Percentiles rank a stretch among this genome's conserved stretches.
Conservation (phyloP, 1,140 invertebrate genomes). For the Lepeophtheirus salmonis region DNA sequence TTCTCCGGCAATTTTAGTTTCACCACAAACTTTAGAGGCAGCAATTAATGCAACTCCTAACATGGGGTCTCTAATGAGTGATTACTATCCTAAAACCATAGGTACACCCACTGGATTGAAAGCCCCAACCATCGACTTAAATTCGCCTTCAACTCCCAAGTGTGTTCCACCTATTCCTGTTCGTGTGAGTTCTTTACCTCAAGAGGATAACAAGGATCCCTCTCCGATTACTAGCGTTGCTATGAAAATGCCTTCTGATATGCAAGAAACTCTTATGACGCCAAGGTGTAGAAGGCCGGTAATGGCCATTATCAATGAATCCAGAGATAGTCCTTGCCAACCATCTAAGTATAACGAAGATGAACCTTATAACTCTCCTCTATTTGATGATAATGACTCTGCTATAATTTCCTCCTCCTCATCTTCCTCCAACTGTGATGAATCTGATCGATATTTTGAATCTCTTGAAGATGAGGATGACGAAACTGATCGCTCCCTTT, state of each 20-base stretch:
- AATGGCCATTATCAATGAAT: neutral
- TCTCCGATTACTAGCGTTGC: neutral
- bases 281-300: neutral
- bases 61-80: neutral
- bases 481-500: neutral
- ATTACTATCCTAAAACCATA: neutral
- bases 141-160: no score
- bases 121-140: neutral
- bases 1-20: neutral
- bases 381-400: neutral
- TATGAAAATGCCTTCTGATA: neutral
- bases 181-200: no score
- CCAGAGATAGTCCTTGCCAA: slow-evolving; percentile 1
- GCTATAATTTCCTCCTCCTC: no score
- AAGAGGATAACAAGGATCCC: neutral
- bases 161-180: no score
- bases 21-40: slow-evolving; percentile 1
- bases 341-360: slow-evolving; percentile 7
- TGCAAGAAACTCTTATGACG: slow-evolving; percentile 5
- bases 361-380: slow-evolving; percentile 1
- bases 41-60: neutral
- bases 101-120: neutral
- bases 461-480: slow-evolving; percentile 8
- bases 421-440: neutral
- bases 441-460: slow-evolving; percentile 5